Percentiles rank a stretch among this genome's conserved stretches.
Evolutionary conservation across 2,113 vertebrate species (phyloP).

Genomic region (Zapus hudsonius): DNA sequence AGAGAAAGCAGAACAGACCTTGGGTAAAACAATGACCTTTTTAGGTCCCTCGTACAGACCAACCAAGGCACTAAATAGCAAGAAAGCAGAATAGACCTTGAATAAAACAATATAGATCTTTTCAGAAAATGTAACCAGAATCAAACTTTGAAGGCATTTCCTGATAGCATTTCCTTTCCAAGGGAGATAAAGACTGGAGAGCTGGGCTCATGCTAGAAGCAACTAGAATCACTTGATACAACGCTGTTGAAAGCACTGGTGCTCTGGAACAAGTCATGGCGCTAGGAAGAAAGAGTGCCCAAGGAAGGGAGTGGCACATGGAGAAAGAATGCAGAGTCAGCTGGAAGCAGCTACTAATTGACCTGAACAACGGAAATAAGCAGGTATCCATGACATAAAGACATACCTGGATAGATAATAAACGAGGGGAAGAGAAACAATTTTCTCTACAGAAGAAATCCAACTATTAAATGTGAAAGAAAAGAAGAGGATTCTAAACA

Average conservation of each 20-base stretch:
- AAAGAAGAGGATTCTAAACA: no score
- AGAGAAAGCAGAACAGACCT: background rate
- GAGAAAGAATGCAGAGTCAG: background rate
- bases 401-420: background rate
- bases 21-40: conserved; percentile 34
- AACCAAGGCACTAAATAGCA: background rate
- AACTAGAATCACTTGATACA: conserved; percentile 23
- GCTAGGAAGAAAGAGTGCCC: background rate
- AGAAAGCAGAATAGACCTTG: background rate
- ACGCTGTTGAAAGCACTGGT: background rate
- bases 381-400: background rate
- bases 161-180: background rate
- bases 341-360: background rate
- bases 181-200: background rate
- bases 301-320: background rate
- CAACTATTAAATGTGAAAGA: conserved; percentile 19
- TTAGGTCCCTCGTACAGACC: background rate
- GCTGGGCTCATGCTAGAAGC: background rate
- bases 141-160: conserved; percentile 31
- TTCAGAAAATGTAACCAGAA: background rate
- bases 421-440: background rate
- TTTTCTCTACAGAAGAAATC: conserved; percentile 14
- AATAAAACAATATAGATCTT: background rate
- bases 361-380: background rate
- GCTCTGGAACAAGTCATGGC: background rate